Conservation (phyloP, 2,888 invertebrate genomes). For the Parthenolecanium corni region DNA sequence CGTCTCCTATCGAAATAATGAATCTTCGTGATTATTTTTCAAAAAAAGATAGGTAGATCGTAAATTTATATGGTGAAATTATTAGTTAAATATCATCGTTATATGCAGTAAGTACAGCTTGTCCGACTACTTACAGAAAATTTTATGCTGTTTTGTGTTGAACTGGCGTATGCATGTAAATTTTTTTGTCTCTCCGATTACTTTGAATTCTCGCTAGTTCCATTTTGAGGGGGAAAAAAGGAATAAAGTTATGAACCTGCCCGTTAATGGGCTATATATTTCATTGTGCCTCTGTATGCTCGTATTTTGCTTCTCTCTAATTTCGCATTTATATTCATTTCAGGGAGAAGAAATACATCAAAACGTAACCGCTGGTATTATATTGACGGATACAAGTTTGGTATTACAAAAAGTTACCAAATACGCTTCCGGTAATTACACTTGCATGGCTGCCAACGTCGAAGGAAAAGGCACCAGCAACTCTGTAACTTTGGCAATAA, state of each 20-base stretch:
- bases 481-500: constrained; percentile 43
- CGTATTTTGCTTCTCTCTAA: neutral
- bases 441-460: constrained; percentile 71
- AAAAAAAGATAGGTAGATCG: no score
- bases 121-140: no score
- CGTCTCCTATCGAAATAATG: no score
- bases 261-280: neutral
- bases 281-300: no score
- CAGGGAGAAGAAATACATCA: constrained; percentile 73
- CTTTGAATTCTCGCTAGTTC: no score
- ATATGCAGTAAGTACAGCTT: no score
- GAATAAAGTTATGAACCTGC: neutral
- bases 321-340: constrained; percentile 32
- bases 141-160: no score
- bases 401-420: constrained; percentile 74
- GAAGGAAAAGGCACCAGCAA: constrained; percentile 58
- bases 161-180: no score
- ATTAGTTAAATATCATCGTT: no score
- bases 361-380: constrained; percentile 67
- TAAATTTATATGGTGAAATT: no score
- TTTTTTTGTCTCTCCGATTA: no score
- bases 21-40: no score
- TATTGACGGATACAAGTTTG: constrained; percentile 69
- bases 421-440: constrained; percentile 74
- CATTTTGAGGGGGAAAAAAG: neutral